Conservation (phyloP, 2,113 vertebrate species). For the Cardinalis cardinalis region DNA sequence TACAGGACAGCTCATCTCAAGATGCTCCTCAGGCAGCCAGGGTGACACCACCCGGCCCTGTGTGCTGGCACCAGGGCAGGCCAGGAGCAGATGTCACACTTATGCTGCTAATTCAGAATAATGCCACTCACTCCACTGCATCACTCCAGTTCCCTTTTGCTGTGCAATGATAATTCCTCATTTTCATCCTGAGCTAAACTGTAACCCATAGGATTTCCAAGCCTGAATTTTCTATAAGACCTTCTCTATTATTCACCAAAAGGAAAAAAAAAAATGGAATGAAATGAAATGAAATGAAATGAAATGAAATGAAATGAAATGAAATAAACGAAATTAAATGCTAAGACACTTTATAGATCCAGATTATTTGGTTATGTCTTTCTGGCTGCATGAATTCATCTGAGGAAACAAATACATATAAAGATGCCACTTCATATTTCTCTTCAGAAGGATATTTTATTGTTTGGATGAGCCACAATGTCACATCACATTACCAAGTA, state of each 20-base stretch:
- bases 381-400: background rate
- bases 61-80: background rate
- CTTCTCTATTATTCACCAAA: background rate
- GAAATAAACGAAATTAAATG: background rate
- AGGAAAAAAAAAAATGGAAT: background rate
- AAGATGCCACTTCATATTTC: conserved; percentile 10
- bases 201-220: background rate
- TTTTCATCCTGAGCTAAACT: background rate
- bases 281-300: background rate
- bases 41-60: background rate
- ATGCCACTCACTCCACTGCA: background rate
- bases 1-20: background rate
- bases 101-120: background rate
- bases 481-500: background rate
- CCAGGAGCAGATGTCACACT: background rate
- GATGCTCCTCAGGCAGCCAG: background rate
- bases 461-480: background rate
- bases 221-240: background rate
- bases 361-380: background rate
- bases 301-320: background rate
- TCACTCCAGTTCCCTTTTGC: background rate
- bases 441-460: background rate
- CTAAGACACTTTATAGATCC: background rate
- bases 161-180: background rate
- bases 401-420: background rate